Percentiles rank a stretch among this genome's conserved stretches.
These are phyloP conservation scores for Chiloscyllium punctatum DNA, from an alignment of 2,797 vertebrate genomes.

Conservation along the genomic window DNA sequence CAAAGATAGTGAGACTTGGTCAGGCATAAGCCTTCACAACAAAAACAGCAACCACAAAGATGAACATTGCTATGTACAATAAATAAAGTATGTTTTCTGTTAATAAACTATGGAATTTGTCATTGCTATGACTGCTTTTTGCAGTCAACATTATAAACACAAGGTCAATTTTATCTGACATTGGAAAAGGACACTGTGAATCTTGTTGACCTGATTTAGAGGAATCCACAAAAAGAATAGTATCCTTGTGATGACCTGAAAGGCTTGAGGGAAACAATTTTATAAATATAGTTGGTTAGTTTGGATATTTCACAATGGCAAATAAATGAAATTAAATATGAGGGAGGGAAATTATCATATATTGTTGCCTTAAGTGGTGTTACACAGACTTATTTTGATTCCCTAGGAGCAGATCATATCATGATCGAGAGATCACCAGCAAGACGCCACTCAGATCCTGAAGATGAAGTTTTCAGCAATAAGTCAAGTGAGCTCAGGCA, in stretches of 20 bases:
- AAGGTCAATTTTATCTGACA: not conserved
- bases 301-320: not conserved
- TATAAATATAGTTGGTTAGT: not conserved
- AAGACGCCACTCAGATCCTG: no score
- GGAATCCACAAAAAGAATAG: not conserved
- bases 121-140: slow-evolving; percentile 15
- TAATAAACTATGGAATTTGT: no score
- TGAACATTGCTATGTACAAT: not conserved
- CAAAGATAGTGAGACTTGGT: not conserved
- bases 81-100: not conserved
- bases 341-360: not conserved
- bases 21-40: not conserved
- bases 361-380: not conserved
- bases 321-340: not conserved
- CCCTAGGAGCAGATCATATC: no score
- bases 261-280: no score
- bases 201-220: not conserved
- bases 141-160: not conserved
- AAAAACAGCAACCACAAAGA: not conserved
- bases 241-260: not conserved
- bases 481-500: no score
- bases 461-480: no score
- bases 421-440: not conserved
- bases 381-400: not conserved
- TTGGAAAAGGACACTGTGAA: not conserved